Base-by-base conservation (phyloP, 2,113 vertebrate genomes). In the Phodopus roborovskii region DNA sequence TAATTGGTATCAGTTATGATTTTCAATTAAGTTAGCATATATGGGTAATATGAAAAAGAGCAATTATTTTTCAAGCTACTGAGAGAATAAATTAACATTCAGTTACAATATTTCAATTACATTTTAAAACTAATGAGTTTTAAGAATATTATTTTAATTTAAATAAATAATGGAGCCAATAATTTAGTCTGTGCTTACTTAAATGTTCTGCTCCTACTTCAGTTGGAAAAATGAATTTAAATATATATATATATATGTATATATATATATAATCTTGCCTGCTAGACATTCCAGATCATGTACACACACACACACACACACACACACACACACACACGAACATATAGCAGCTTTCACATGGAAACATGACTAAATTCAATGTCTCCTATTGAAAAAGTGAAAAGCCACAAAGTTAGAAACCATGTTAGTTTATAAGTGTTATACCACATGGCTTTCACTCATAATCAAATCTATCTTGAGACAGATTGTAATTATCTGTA, bases 121-220 rank as follows among this genome's bases (percentile, higher is more conserved):
- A 36, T 45, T 91, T 82, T 79, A 94, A 71, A 97, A 86, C 75
- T 62, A 96, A 86, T 91, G 71, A 89, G 12, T 68, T 39, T 33
- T 88, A 24, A 64, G 3, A 71, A 24, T 79, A 42, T 88, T 70
- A 58, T 75, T 81, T 66, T 56, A 86, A 68, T 64, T 75, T 83
- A 86, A 85, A 92, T 93, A 92, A 89, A 78, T 68, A 77, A 13
- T 10, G 24, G 56, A 48, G 3, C 28, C 60, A 90, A 74, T 17
- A 8, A 20, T 53, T 39, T 53, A 74, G 9, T 1, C 3, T 84
- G 17, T 53, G 6, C 86, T 75, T 90, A 73, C 17, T 92, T 70
- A 74, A 3, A 53, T 28, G 68, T n/a, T 79, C 45, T 81, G 17
- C 3, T 90, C 13, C 4, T 7, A 71, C 0, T 36, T 77, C 74